Conservation (phyloP, 2,113 vertebrate species). For the Herpetotheres cachinnans region DNA sequence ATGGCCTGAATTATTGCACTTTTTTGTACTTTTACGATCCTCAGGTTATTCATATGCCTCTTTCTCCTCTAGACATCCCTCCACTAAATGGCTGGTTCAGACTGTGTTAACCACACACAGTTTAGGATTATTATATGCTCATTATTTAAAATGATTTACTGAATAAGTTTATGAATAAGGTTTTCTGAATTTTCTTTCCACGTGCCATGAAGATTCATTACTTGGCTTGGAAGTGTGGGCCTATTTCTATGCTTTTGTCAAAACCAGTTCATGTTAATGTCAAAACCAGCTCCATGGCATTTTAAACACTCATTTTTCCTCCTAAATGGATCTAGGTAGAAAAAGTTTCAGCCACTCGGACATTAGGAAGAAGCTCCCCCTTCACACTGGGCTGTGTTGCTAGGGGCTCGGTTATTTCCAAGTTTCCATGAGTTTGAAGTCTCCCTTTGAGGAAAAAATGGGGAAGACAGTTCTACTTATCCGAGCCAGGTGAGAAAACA, state of each 20-base stretch:
- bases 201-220: neutral
- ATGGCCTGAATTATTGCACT: neutral
- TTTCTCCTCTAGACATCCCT: neutral
- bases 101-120: neutral
- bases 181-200: neutral
- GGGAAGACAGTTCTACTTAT: neutral
- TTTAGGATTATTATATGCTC: neutral
- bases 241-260: neutral
- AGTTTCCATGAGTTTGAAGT: neutral
- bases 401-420: rapidly evolving
- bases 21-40: neutral
- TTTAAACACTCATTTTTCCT: neutral
- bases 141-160: neutral
- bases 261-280: neutral
- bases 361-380: neutral
- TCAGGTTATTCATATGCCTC: neutral
- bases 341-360: neutral
- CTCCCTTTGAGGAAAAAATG: neutral
- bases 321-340: neutral
- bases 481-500: neutral
- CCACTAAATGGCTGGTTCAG: neutral
- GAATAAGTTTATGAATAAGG: neutral
- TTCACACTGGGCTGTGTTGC: neutral
- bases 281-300: neutral
- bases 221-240: neutral